Conservation (phyloP, 1,140 invertebrate species). For the Cotesia typhae region DNA sequence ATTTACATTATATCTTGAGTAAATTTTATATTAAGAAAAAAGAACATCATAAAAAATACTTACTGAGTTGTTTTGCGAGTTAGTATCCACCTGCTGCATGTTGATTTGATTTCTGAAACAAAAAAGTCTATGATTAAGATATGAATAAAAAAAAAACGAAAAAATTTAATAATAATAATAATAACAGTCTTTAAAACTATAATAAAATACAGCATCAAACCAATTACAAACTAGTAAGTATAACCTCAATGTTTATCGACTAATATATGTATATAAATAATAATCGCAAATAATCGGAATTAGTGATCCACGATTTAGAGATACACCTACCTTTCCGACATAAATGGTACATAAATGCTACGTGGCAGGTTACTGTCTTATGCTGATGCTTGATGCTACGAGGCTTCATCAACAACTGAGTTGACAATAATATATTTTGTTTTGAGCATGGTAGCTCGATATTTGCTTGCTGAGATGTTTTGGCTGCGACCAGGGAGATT, state of each 20-base stretch:
- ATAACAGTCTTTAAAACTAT: background rate
- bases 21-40: background rate
- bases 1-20: background rate
- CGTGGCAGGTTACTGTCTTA: slow-evolving; percentile 63
- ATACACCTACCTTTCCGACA: slow-evolving; percentile 61
- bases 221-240: background rate
- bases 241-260: background rate
- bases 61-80: slow-evolving; percentile 69
- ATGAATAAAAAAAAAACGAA: slow-evolving; percentile 17
- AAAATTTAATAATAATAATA: background rate
- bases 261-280: slow-evolving; percentile 1
- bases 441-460: slow-evolving; percentile 59
- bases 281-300: background rate
- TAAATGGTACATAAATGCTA: slow-evolving; percentile 66
- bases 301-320: slow-evolving; percentile 14
- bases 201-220: background rate
- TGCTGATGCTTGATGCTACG: slow-evolving; percentile 58
- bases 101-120: slow-evolving; percentile 64
- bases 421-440: slow-evolving; percentile 57
- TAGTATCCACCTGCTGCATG: slow-evolving; percentile 71
- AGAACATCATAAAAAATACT: slow-evolving; percentile 47
- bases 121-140: slow-evolving; percentile 39
- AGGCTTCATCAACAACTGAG: slow-evolving; percentile 63
- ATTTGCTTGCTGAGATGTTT: slow-evolving; percentile 59
- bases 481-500: slow-evolving; percentile 55